Base-by-base conservation (phyloP, 2,888 invertebrate genomes). In the Gortyna flavago region DNA sequence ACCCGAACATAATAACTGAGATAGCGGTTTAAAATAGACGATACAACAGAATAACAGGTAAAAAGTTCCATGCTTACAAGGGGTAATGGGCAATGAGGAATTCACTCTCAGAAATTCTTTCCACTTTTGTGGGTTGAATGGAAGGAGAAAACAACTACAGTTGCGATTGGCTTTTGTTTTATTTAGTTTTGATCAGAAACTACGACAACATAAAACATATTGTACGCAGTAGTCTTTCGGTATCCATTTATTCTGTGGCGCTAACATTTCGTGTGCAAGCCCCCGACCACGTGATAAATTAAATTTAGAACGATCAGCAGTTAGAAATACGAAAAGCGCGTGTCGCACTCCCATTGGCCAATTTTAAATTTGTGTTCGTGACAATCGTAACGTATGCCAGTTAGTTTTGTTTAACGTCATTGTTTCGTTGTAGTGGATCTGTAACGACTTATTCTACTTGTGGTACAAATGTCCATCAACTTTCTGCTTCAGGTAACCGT, bases 231-330 rank as follows among this genome's bases (percentile, higher is more conserved):
- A 18, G 65, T 21, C 13, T 38, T 66, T 74, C 72, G 82, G 86
- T 18, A 66, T 59, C 2, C 7, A 54, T 54, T 4, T 78, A 51
- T 35, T 38, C 59, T 70, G 16, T 84, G 81, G n/a, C 64, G 67
- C 51, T 44, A 64, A 59, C 76, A 74, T 71, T 77, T 75, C 72
- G 61, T 71, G 54, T 38, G 66, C 94, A 89, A 93, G 93, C 94
- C 94, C 93, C 93, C 90, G 90, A 89, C 77, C 92, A 92, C 89
- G 91, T 92, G 91, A 88, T 83, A 66, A 44, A 69, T 91, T 87
- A 90, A 91, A 89, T 86, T 87, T 87, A 90, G 89, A 87, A 87
- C 66, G 66, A 62, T 61, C 67, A 62, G 44, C 66, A 68, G 88
- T 90, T 89, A 85, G 81, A 81, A 88, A 84, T 84, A 88, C 79